phyloP scores from a whole-genome alignment of 2,113 vertebrate species.

The Rostratula benghalensis region DNA sequence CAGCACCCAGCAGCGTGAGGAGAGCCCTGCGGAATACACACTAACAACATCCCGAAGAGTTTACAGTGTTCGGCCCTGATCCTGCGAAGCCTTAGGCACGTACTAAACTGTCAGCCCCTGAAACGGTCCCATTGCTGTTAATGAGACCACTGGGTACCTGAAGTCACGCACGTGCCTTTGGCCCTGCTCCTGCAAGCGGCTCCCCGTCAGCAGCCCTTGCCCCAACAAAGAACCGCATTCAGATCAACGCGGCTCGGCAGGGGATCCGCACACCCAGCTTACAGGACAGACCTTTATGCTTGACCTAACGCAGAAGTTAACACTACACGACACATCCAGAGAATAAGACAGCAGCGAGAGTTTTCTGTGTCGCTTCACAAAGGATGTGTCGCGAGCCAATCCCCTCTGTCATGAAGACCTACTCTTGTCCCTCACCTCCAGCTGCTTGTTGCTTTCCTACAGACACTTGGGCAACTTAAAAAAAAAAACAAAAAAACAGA shows the following conservation, averaged over 20 bases:
- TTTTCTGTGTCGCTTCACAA: background rate
- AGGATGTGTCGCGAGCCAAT: background rate
- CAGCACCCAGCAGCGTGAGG: background rate
- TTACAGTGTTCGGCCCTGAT: background rate
- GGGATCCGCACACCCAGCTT: background rate
- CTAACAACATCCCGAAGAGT: background rate
- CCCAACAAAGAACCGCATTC: background rate
- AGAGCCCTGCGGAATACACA: background rate
- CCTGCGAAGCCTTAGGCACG: rapidly evolving
- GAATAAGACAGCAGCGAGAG: rapidly evolving
- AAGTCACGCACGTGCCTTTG: background rate
- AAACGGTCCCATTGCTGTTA: background rate
- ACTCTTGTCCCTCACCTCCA: background rate
- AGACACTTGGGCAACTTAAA: background rate
- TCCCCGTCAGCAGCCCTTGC: background rate
- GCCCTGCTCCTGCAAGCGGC: rapidly evolving
- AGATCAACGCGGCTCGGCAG: background rate
- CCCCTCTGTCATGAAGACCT: background rate
- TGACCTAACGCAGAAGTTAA: background rate
- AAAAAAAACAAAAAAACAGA: background rate
- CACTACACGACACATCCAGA: background rate
- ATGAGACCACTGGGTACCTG: background rate
- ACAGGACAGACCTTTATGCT: background rate
- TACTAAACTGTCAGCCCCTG: background rate
- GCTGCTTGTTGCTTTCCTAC: background rate